These are phyloP conservation scores for Rhopalosiphum maidis DNA, from an alignment of 1,140 invertebrate genomes.

Conservation along the genomic window DNA sequence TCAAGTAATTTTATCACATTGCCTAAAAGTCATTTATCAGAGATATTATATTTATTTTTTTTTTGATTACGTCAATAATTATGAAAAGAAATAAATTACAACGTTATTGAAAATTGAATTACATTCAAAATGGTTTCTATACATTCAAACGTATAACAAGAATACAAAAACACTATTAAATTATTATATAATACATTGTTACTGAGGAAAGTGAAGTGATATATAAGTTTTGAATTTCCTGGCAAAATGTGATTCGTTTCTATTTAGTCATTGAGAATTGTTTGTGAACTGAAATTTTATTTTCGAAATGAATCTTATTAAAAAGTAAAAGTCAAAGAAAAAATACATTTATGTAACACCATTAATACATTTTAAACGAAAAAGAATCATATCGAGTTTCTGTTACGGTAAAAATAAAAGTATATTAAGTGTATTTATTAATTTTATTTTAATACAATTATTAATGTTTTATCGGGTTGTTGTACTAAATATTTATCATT, in stretches of 20 bases:
- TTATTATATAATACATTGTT: not conserved
- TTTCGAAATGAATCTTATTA: not conserved
- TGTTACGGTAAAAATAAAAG: not conserved
- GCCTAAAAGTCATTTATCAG: not conserved
- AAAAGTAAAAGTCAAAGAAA: not conserved
- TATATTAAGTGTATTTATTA: not conserved
- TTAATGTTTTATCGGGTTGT: not conserved
- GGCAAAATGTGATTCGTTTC: not conserved
- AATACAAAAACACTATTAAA: not conserved
- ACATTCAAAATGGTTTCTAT: not conserved
- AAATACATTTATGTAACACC: not conserved
- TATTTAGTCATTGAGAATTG: not conserved
- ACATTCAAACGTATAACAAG: not conserved
- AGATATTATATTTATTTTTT: constrained; percentile 4
- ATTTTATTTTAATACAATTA: not conserved
- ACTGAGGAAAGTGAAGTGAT: not conserved
- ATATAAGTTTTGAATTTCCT: not conserved
- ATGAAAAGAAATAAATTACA: not conserved
- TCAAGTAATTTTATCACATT: not conserved
- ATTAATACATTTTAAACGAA: not conserved
- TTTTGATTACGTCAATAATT: not conserved
- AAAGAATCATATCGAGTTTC: not conserved
- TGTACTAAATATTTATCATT: not conserved
- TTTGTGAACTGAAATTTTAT: not conserved
- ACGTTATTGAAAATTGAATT: not conserved